Base-by-base conservation (phyloP, 2,888 invertebrate species). In the Argynnis bischoffii region DNA sequence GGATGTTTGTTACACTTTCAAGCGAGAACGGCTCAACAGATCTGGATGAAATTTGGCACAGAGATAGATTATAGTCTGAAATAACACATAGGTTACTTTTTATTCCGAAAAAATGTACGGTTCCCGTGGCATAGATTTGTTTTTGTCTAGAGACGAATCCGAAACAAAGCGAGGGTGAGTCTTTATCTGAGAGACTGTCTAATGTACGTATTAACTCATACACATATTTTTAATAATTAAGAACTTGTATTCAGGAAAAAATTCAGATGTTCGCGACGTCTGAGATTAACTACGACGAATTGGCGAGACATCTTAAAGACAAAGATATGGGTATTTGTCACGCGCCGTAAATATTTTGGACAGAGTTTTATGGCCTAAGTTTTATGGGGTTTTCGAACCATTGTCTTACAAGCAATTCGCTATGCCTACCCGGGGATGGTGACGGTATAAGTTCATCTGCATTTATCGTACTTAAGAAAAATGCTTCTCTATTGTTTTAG, bases 291-390 rank as follows among this genome's bases (percentile, higher is more conserved):
- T 88, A 88, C 75, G 78, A 76, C 92, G 83, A 91, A 92, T 90
- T 77, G 81, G 75, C 85, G 84, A 86, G 86, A 89, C 89, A 85
- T 85, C 84, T 81, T 69, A 65, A 78, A 89, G 87, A 91, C 90
- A 91, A 90, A 88, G 82, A 78, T 76, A 68, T 77, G 75, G 77
- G 72, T 76, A 85, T 90, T 92, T 90, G 91, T 90, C 90, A 91
- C 89, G 90, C 89, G 87, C 83, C 81, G 91, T 92, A 91, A 92
- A 91, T 92, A 91, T 92, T 92, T 92, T 91, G 89, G 92, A 89
- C 88, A 79, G 83, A 76, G 80, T 82, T 87, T 88, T 85, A 88
- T 85, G 80, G 84, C 81, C 73, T 81, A 84, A 89, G 87, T 87
- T 92, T 92, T 91, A 91, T 86, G 91, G 82, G 80, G 79, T 87